Evolutionary conservation across 2,113 vertebrate genomes (phyloP), one percentile per base, ranked within the genome.

Genomic region (Dipodomys ordii): DNA sequence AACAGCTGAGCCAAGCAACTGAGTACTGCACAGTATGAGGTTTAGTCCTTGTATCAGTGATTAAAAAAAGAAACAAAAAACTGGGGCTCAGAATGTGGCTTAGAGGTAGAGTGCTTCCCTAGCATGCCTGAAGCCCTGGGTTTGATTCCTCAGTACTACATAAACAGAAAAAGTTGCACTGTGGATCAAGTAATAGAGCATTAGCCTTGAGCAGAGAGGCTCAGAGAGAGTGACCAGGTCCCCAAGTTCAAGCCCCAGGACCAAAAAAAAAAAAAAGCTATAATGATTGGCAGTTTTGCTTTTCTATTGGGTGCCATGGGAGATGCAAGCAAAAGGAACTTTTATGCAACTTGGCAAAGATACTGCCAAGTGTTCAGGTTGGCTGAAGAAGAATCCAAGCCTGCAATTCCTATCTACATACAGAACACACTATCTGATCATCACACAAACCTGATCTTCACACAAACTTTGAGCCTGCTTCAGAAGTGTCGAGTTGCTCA

Each of bases 251-350:
- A 39, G 39, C 39, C 39, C 39, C 39, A 39, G 39, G 39, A 39
- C 39, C 39, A 39, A 39, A 39, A 39, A 39, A 39, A 39, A 49
- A 13, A 16, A 57, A 57, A 57, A 57, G 15, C 13, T 57, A 53
- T 49, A 49, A 8, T 79, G 83, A 96, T 92, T 35, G 83, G 87
- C 1, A 3, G 18, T 71, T 81, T 95, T 83, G 2, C 35, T 83
- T 91, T 84, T 79, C 77, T 3, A 25, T 8, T 53, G 72, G 76
- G 64, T 73, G 90, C 94, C 93, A 81, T 65, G 71, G 87, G 84
- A 91, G 71, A 94, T 19, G 78, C 35, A 64, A 95, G 57, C 83
- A 73, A 65, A 83, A 57, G 88, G 83, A 71, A 81, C 49, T 68
- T 19, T 35, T 85, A 76, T 92, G 16, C 57, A 46, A 15, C 64